These are phyloP conservation scores for Eidolon dupreanum DNA, from an alignment of 2,797 vertebrate genomes.

Conservation along the genomic window DNA sequence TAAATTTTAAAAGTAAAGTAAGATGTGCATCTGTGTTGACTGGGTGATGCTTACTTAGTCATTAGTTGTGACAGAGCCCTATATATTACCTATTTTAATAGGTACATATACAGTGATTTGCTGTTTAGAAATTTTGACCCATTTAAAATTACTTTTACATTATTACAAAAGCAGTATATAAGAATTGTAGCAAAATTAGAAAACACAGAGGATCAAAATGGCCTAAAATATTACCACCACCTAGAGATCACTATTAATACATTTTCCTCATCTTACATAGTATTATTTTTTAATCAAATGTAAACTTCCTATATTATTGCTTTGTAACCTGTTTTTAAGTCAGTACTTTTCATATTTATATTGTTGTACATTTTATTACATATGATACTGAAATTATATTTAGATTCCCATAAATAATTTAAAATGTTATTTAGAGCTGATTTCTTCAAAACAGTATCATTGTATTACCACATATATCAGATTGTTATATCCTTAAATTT, in stretches of 20 bases:
- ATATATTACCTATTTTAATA: neutral
- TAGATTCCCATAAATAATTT: neutral
- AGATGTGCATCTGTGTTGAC: neutral
- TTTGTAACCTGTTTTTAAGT: neutral
- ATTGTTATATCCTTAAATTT: neutral
- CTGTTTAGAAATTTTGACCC: neutral
- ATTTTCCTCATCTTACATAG: neutral
- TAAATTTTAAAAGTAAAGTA: slow-evolving; percentile 11
- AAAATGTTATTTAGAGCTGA: neutral
- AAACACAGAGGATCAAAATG: neutral
- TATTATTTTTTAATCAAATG: neutral
- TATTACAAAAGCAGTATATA: neutral
- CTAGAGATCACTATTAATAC: neutral
- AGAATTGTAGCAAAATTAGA: neutral
- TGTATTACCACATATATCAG: neutral
- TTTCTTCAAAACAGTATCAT: neutral
- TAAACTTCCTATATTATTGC: neutral
- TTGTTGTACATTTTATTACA: neutral
- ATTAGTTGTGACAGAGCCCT: neutral
- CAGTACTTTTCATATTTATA: neutral
- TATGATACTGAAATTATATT: neutral
- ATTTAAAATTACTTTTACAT: neutral
- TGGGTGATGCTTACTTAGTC: neutral
- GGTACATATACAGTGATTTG: neutral
- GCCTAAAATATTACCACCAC: neutral